Percentiles rank a stretch among this genome's conserved stretches.
These are phyloP conservation scores for Podarcis muralis DNA, from an alignment of 2,113 vertebrate species.

Conservation along the genomic window DNA sequence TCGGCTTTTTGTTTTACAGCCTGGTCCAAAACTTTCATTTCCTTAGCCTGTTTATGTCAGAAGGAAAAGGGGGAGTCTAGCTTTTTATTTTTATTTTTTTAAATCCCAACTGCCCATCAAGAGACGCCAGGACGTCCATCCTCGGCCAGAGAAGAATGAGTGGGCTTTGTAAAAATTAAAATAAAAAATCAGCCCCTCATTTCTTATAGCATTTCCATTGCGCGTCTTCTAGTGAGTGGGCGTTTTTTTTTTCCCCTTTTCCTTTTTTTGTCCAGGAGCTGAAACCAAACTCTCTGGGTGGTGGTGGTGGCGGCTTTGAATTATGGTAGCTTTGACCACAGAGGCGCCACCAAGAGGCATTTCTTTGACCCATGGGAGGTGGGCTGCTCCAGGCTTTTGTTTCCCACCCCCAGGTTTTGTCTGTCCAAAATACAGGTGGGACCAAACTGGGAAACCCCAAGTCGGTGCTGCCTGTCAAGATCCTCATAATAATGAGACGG, in stretches of 20 bases:
- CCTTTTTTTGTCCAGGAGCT: too few relatives aligned
- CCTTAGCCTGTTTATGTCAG: too few relatives aligned
- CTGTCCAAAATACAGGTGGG: neutral
- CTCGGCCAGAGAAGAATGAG: too few relatives aligned
- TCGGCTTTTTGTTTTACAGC: slow-evolving; percentile 22
- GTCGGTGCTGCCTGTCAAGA: neutral
- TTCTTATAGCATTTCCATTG: too few relatives aligned
- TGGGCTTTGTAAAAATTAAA: too few relatives aligned
- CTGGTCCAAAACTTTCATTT: too few relatives aligned
- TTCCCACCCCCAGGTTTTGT: neutral
- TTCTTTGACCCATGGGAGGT: neutral
- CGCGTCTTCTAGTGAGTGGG: too few relatives aligned
- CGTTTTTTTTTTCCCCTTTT: too few relatives aligned
- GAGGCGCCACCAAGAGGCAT: neutral
- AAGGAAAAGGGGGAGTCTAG: neutral
- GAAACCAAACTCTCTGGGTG: too few relatives aligned
- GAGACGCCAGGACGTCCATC: too few relatives aligned
- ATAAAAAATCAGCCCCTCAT: too few relatives aligned
- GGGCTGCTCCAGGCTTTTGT: neutral
- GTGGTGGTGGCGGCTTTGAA: too few relatives aligned
- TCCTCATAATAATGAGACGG: neutral
- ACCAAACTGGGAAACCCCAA: neutral
- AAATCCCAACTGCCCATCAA: neutral
- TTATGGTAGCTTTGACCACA: neutral
- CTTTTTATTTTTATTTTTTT: neutral